These are phyloP conservation scores for Mechanitis mazaeus DNA, from an alignment of 2,888 invertebrate species.

Conservation along the genomic window DNA sequence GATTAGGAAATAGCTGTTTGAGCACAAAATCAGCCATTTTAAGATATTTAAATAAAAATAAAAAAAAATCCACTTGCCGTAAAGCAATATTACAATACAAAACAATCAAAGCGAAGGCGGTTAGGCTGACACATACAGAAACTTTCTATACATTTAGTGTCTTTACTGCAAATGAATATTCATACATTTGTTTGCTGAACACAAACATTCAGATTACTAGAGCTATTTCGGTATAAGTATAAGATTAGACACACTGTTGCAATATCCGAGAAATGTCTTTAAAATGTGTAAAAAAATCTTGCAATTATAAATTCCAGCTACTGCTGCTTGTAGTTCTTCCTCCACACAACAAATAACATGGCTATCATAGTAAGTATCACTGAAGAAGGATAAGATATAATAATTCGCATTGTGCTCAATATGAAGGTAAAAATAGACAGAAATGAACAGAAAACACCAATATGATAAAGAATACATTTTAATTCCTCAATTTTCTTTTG, in stretches of 20 bases:
- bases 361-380: conserved; percentile 52
- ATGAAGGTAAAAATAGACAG: conserved; percentile 37
- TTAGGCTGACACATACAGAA: conserved; percentile 49
- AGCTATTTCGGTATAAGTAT: conserved; percentile 51
- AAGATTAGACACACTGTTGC: conserved; percentile 31
- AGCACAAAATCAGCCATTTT: conserved; percentile 58
- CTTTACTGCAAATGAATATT: conserved; percentile 43
- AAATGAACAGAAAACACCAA: conserved; percentile 28
- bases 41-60: conserved; percentile 42
- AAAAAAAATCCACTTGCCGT: conserved; percentile 29
- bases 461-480: neutral
- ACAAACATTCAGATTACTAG: conserved; percentile 60
- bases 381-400: conserved; percentile 45
- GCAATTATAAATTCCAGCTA: conserved; percentile 58
- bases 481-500: neutral
- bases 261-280: conserved; percentile 48
- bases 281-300: conserved; percentile 48
- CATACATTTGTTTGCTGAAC: conserved; percentile 58
- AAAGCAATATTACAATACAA: conserved; percentile 31
- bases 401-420: conserved; percentile 48
- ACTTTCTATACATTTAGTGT: conserved; percentile 41
- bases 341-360: conserved; percentile 55
- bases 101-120: conserved; percentile 37
- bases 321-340: conserved; percentile 57
- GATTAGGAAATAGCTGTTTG: conserved; percentile 49